These are phyloP conservation scores for Polyergus mexicanus DNA, from an alignment of 1,140 invertebrate genomes.

Conservation along the genomic window DNA sequence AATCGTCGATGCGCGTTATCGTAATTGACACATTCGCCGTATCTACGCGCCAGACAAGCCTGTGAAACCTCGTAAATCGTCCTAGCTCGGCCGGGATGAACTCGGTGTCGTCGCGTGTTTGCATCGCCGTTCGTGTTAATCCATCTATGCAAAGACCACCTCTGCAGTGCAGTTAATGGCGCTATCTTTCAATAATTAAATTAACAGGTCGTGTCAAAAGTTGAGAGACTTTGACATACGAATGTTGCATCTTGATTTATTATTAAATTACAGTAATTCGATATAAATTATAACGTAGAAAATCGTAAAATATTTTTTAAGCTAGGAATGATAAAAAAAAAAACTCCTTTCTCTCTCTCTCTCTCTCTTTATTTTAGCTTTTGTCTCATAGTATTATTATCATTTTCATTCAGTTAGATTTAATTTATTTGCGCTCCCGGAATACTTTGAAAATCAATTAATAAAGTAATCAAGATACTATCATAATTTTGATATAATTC, in stretches of 20 bases:
- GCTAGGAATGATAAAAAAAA: background rate
- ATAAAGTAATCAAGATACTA: background rate
- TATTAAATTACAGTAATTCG: background rate
- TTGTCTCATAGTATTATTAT: background rate
- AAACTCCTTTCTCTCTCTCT: too few relatives aligned
- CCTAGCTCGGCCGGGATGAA: constrained; percentile 71
- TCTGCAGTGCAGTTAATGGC: constrained; percentile 67
- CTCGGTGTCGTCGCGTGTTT: constrained; percentile 68
- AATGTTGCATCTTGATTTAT: background rate
- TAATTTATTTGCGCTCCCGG: background rate
- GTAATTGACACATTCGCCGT: constrained; percentile 75
- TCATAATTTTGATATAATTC: background rate
- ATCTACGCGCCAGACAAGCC: constrained; percentile 68
- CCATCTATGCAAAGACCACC: constrained; percentile 58
- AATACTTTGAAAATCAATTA: background rate
- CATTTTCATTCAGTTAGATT: background rate
- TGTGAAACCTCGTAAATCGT: constrained; percentile 76
- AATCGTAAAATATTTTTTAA: background rate
- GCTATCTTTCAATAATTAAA: constrained; percentile 48
- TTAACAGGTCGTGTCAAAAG: constrained; percentile 35
- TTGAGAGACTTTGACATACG: constrained; percentile 12
- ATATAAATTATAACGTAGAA: background rate
- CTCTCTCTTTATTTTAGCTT: background rate
- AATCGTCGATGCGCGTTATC: constrained; percentile 75
- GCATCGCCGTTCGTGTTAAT: constrained; percentile 65